A percentile compares a stretch with the other conserved stretches of the same genome.
These are phyloP conservation scores for Lophochroa leadbeateri DNA, from an alignment of 2,113 vertebrate genomes.

Conservation along the genomic window DNA sequence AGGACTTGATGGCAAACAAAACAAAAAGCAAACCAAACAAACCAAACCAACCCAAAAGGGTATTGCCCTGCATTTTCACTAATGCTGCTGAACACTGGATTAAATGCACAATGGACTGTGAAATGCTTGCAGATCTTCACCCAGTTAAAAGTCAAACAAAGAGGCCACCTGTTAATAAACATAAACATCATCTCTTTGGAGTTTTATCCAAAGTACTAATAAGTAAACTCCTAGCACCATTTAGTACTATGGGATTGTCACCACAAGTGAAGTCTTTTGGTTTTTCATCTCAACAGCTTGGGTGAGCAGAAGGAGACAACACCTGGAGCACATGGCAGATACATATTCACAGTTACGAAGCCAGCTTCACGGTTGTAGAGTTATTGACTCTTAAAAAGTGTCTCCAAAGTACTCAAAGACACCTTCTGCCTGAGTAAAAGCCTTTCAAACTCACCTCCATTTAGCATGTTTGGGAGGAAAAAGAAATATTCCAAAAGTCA, in stretches of 20 bases:
- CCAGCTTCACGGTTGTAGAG: neutral
- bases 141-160: conserved; percentile 28
- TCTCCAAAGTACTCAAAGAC: neutral
- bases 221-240: neutral
- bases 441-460: neutral
- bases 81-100: neutral
- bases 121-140: conserved; percentile 30
- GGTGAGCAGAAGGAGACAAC: neutral
- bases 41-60: neutral
- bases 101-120: conserved; percentile 41
- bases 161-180: conserved; percentile 36
- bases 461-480: neutral
- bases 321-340: neutral
- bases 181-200: neutral
- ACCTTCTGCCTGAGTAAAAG: neutral
- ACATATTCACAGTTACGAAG: neutral
- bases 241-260: neutral
- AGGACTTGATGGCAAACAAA: neutral
- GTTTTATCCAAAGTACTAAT: neutral
- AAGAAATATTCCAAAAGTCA: neutral
- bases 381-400: neutral
- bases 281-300: neutral
- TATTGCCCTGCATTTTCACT: neutral
- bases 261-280: neutral
- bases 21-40: no score